Evolutionary conservation across 2,888 invertebrate species (phyloP).

Genomic region (Euplagia quadripunctaria): DNA sequence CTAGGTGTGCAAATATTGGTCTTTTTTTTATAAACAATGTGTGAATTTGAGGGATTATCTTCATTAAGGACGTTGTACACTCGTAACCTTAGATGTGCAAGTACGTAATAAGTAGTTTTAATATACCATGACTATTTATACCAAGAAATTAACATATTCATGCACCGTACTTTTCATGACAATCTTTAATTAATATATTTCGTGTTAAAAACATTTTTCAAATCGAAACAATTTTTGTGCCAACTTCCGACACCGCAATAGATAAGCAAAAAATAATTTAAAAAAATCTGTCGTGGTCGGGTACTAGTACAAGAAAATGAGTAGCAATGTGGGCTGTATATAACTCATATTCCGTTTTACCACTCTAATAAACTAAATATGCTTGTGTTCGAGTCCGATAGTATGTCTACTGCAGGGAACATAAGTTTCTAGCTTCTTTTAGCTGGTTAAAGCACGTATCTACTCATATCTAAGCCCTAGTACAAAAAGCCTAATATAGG

Average conservation of each 20-base stretch:
- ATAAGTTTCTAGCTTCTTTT: no score
- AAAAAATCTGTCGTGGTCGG: not conserved
- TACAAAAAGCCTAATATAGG: not conserved
- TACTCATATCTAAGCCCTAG: not conserved
- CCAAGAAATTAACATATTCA: no score
- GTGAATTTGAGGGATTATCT: conserved; percentile 1
- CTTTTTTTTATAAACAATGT: conserved; percentile 27
- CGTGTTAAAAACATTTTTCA: no score
- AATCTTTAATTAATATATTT: no score
- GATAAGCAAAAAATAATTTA: not conserved
- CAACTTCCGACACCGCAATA: not conserved
- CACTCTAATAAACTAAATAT: not conserved
- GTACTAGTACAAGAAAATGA: not conserved
- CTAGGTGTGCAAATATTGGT: conserved; percentile 23
- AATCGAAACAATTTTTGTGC: no score
- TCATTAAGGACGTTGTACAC: not conserved
- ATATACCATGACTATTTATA: not conserved
- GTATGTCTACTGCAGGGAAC: not conserved
- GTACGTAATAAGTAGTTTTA: not conserved
- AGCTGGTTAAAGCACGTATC: no score
- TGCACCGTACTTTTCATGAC: no score
- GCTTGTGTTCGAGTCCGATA: not conserved
- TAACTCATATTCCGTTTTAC: no score
- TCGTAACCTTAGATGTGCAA: not conserved
- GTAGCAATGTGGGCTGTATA: no score